Conservation (phyloP, 2,888 invertebrate genomes). For the Aelia acuminata region DNA sequence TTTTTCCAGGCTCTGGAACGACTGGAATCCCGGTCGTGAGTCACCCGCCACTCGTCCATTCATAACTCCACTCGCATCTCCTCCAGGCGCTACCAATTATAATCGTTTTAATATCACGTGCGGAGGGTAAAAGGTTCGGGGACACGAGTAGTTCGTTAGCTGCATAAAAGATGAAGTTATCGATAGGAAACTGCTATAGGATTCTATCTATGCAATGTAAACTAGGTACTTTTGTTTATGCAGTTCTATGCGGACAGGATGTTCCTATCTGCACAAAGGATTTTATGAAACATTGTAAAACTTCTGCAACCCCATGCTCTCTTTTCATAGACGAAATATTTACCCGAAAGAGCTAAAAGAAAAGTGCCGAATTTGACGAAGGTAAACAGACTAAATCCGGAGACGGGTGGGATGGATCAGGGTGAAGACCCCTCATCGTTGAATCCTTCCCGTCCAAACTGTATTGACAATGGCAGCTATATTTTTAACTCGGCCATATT, state of each 20-base stretch:
- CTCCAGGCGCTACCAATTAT: neutral
- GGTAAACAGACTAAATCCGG: neutral
- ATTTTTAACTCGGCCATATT: slow-evolving; percentile 31
- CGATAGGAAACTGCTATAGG: too few species aligned
- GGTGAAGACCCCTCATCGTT: slow-evolving; percentile 1
- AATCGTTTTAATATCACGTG: neutral
- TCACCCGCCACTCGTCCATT: slow-evolving; percentile 26
- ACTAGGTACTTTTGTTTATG: too few species aligned
- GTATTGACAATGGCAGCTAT: slow-evolving; percentile 37
- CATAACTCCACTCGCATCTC: slow-evolving; percentile 15
- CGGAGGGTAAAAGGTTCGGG: neutral
- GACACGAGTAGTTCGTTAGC: neutral
- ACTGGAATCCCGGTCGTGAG: slow-evolving; percentile 47
- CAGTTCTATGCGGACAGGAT: neutral
- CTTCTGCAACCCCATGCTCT: neutral
- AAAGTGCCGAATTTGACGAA: neutral
- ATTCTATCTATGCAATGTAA: too few species aligned
- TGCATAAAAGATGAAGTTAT: too few species aligned
- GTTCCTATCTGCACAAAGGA: neutral
- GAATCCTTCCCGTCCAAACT: neutral
- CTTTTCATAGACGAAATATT: neutral
- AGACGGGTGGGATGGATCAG: neutral
- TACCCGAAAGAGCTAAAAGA: neutral
- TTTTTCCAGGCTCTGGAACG: slow-evolving; percentile 50
- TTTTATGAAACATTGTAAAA: neutral